Conservation (phyloP, 2,113 vertebrate species). For the Megalops atlanticus region DNA sequence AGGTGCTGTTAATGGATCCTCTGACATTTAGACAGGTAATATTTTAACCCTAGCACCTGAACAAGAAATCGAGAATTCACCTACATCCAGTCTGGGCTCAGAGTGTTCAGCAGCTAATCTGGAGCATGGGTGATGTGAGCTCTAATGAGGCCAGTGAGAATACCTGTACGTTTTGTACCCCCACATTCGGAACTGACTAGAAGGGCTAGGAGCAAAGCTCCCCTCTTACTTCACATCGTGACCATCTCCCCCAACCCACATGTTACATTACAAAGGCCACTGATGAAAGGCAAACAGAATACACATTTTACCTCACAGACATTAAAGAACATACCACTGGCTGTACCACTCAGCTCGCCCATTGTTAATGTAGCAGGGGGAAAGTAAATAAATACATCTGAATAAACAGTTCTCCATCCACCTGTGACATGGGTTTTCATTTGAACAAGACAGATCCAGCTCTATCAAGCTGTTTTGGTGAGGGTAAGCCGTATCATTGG, state of each 20-base stretch:
- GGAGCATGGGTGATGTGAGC: neutral
- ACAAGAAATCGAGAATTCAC: neutral
- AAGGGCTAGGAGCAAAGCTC: neutral
- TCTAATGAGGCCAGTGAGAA: neutral
- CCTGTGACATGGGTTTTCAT: constrained; percentile 1
- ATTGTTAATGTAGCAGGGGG: neutral
- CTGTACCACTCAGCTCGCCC: neutral
- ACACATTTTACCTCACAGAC: neutral
- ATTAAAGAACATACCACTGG: neutral
- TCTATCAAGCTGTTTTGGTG: neutral
- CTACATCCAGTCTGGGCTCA: neutral
- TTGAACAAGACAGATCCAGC: neutral
- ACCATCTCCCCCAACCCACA: neutral
- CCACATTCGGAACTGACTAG: neutral
- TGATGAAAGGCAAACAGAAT: neutral
- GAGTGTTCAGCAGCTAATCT: neutral
- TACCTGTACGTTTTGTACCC: neutral
- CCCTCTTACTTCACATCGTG: neutral
- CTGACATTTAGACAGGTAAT: too few relatives aligned
- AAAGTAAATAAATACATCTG: neutral
- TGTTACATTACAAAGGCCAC: neutral
- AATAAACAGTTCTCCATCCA: neutral
- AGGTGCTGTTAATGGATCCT: too few relatives aligned
- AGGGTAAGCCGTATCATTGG: neutral
- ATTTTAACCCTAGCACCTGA: neutral